Conservation (phyloP, 2,113 vertebrate genomes). For the Machaerirhynchus nigripectus region DNA sequence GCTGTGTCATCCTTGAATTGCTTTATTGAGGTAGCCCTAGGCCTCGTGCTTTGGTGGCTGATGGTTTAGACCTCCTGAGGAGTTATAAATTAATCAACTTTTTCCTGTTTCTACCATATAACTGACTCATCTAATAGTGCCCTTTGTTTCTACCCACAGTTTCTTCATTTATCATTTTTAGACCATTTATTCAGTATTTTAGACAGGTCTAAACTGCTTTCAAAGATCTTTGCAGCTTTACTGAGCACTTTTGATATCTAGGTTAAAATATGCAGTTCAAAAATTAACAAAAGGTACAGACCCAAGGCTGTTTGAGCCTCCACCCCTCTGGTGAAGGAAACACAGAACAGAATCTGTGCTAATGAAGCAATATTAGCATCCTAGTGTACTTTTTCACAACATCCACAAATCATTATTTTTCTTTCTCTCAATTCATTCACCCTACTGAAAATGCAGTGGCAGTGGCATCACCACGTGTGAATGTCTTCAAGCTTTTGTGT, state of each 20-base stretch:
- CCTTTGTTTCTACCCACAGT: background rate
- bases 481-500: background rate
- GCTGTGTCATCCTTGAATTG: background rate
- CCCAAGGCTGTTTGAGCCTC: background rate
- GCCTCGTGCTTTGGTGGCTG: background rate
- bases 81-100: background rate
- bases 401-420: background rate
- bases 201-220: too few relatives aligned
- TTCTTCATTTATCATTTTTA: background rate
- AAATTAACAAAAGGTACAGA: background rate
- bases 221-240: background rate
- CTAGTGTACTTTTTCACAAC: background rate
- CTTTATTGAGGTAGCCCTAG: background rate
- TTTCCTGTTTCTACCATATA: background rate
- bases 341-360: background rate
- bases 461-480: background rate
- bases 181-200: background rate
- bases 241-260: background rate
- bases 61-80: background rate
- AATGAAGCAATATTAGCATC: background rate
- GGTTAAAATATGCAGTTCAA: background rate
- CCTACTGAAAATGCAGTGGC: background rate
- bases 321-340: background rate
- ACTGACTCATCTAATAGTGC: too few relatives aligned
- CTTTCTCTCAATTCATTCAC: background rate